phyloP scores from a whole-genome alignment of 2,888 invertebrate species.

The Agrypnus murinus region DNA sequence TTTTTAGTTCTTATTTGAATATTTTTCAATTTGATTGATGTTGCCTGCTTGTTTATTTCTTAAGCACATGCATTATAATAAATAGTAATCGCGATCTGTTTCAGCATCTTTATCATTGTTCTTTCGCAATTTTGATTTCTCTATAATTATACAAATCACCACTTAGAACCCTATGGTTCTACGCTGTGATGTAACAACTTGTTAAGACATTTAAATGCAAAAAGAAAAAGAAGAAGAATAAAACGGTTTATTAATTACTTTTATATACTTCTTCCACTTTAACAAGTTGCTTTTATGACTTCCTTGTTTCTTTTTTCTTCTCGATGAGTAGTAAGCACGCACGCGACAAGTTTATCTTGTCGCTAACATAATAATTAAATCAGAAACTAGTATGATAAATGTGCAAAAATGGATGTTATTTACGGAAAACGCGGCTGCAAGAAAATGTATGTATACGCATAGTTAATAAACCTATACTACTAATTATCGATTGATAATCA shows the following conservation, averaged over 20 bases:
- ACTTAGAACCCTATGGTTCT: too few species aligned
- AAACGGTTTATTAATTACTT: background rate
- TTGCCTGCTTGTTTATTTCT: too few species aligned
- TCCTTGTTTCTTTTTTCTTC: background rate
- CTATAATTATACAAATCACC: too few species aligned
- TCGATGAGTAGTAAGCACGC: background rate
- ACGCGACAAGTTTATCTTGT: constrained; percentile 17
- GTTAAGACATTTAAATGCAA: background rate
- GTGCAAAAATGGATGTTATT: background rate
- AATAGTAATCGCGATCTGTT: too few species aligned
- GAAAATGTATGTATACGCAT: background rate
- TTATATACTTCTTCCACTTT: background rate
- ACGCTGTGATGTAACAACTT: too few species aligned
- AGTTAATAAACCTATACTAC: background rate
- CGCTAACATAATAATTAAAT: constrained; percentile 14
- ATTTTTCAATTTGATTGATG: too few species aligned
- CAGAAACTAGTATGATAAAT: constrained; percentile 10
- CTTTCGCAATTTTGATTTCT: too few species aligned
- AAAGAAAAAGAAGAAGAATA: background rate
- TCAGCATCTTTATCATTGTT: too few species aligned
- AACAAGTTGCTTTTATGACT: constrained; percentile 9
- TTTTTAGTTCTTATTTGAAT: too few species aligned
- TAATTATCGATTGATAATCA: constrained; percentile 7
- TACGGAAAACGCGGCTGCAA: constrained; percentile 1
- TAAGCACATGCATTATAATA: too few species aligned